These are phyloP conservation scores for Frieseomelitta varia DNA, from an alignment of 1,140 invertebrate species.

Conservation along the genomic window DNA sequence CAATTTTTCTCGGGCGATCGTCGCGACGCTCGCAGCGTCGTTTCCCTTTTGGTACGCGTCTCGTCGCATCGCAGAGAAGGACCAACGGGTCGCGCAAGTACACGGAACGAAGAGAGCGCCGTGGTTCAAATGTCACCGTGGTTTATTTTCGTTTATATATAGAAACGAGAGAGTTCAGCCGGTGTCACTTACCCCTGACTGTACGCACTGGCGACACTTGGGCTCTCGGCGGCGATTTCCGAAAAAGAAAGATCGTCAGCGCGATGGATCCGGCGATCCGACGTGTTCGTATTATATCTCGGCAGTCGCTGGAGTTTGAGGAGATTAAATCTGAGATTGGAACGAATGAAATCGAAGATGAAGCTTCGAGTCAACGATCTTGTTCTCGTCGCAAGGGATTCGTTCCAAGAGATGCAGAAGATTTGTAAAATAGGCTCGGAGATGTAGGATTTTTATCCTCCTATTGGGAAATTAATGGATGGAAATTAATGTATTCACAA, in stretches of 20 bases:
- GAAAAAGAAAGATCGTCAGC: conserved; percentile 57
- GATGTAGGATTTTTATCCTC: no score
- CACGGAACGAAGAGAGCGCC: conserved; percentile 48
- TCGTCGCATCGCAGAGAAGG: conserved; percentile 28
- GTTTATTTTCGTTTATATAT: conserved; percentile 81
- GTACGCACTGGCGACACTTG: conserved; percentile 47
- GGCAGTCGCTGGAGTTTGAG: neutral
- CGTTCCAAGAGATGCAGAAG: no score
- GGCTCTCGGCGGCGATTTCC: conserved; percentile 56
- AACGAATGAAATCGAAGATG: no score
- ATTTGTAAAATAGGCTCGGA: no score
- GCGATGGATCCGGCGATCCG: no score
- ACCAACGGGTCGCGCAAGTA: conserved; percentile 19
- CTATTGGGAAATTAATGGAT: no score
- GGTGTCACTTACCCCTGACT: conserved; percentile 79
- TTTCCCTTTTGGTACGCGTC: conserved; percentile 58
- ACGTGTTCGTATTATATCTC: neutral
- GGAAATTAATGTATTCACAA: no score
- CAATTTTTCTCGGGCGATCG: conserved; percentile 64
- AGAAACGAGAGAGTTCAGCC: conserved; percentile 78
- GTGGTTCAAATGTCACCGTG: conserved; percentile 76
- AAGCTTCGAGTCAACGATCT: no score
- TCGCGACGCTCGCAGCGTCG: conserved; percentile 56
- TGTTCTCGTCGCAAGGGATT: no score
- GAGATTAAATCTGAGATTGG: no score